Evolutionary conservation across 1,140 invertebrate species (phyloP).

Genomic region (Drosophila bocqueti): DNA sequence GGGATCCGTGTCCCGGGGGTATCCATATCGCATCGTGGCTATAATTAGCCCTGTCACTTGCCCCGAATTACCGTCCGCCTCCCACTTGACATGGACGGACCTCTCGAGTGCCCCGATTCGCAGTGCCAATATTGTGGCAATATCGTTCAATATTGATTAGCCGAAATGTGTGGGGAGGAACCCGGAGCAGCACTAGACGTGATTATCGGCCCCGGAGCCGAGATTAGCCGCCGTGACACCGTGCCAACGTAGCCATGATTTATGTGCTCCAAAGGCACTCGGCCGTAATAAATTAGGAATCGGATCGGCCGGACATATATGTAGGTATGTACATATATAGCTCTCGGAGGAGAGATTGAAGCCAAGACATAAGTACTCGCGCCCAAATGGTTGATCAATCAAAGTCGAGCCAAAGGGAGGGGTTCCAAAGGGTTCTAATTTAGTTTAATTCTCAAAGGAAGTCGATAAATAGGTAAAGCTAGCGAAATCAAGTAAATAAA

Average conservation of each 20-base stretch:
- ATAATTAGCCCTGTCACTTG: conserved; percentile 44
- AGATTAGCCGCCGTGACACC: conserved; percentile 52
- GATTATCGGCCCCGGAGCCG: conserved; percentile 49
- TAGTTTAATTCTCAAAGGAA: background rate
- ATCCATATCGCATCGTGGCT: conserved; percentile 7
- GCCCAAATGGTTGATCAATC: conserved; percentile 44
- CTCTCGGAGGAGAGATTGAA: conserved; percentile 13
- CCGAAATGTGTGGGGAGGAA: conserved; percentile 12
- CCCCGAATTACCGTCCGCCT: conserved; percentile 9
- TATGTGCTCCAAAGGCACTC: conserved; percentile 32
- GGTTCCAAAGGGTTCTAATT: background rate
- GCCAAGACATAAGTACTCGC: conserved; percentile 1
- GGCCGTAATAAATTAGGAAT: conserved; percentile 38
- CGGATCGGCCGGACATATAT: background rate
- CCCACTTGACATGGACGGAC: conserved; percentile 20
- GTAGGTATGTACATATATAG: background rate
- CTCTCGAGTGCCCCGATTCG: conserved; percentile 9
- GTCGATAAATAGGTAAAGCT: background rate
- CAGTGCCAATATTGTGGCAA: conserved; percentile 62
- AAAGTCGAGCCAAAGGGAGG: conserved; percentile 44
- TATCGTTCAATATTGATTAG: conserved; percentile 59
- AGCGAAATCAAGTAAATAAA: background rate
- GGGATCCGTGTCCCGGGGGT: background rate
- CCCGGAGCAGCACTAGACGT: conserved; percentile 13
- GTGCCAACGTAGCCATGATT: conserved; percentile 55